phyloP scores from a whole-genome alignment of 2,888 invertebrate species.

The Apantesis nais region DNA sequence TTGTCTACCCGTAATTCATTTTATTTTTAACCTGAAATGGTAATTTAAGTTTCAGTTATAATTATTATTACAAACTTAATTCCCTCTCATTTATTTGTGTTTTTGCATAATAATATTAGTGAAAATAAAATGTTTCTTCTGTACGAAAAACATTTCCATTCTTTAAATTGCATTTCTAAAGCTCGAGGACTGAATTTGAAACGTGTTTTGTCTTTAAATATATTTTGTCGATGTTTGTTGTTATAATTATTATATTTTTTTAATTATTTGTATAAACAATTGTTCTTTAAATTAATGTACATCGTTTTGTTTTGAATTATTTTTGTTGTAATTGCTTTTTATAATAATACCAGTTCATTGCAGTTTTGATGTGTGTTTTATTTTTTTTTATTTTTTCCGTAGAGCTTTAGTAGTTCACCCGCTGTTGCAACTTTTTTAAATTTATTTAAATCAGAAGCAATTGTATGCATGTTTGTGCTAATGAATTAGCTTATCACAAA shows the following conservation, averaged over 20 bases:
- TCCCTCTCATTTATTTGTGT: slow-evolving; percentile 58
- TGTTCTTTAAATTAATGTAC: slow-evolving; percentile 91
- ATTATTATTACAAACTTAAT: slow-evolving; percentile 57
- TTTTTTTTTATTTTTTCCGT: slow-evolving; percentile 79
- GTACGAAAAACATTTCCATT: slow-evolving; percentile 69
- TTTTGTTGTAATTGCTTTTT: slow-evolving; percentile 91
- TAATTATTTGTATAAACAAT: slow-evolving; percentile 90
- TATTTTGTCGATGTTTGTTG: slow-evolving; percentile 87
- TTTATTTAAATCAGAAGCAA: slow-evolving; percentile 61
- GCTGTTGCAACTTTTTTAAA: slow-evolving; percentile 58
- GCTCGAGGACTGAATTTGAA: slow-evolving; percentile 83
- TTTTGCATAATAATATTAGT: slow-evolving; percentile 81
- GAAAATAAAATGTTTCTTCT: slow-evolving; percentile 69
- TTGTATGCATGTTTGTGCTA: slow-evolving; percentile 76
- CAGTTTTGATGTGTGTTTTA: slow-evolving; percentile 89
- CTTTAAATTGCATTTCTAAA: slow-evolving; percentile 85
- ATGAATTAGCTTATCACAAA: slow-evolving; percentile 52
- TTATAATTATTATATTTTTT: slow-evolving; percentile 88
- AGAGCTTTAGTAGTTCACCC: slow-evolving; percentile 67
- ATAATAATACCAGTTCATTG: slow-evolving; percentile 90
- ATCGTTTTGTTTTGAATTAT: slow-evolving; percentile 91
- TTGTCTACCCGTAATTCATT: slow-evolving; percentile 64
- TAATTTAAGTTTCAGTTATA: slow-evolving; percentile 71
- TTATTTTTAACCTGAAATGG: slow-evolving; percentile 63
- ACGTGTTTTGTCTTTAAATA: slow-evolving; percentile 85